Evolutionary conservation across 2,888 invertebrate genomes (phyloP).

Genomic region (Rhyacophila evoluta): DNA sequence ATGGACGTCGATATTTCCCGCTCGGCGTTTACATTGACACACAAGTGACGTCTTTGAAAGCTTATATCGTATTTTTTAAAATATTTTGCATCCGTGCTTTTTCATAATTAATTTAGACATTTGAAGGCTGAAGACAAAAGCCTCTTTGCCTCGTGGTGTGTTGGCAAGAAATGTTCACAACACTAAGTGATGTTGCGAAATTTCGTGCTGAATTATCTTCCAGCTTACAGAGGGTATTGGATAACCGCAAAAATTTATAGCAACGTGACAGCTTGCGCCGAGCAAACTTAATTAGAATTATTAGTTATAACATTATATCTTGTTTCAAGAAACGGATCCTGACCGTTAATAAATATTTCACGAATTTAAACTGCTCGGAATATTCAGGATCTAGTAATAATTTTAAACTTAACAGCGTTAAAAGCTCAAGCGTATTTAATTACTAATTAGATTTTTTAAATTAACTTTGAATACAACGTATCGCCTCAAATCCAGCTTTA

Average conservation of each 20-base stretch:
- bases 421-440: no score
- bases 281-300: conserved; percentile 21
- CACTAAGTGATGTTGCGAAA: background rate
- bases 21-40: background rate
- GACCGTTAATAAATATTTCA: background rate
- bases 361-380: background rate
- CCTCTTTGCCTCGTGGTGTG: background rate
- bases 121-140: background rate
- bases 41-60: background rate
- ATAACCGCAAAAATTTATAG: conserved; percentile 22
- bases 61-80: background rate
- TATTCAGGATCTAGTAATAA: no score
- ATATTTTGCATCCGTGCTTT: background rate
- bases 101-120: background rate
- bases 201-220: background rate
- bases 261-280: conserved; percentile 7
- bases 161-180: background rate
- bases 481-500: no score
- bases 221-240: background rate
- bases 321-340: background rate
- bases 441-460: no score
- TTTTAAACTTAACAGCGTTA: no score
- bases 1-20: no score
- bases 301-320: background rate
- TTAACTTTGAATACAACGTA: no score